Evolutionary conservation across 2,888 invertebrate genomes (phyloP).

Genomic region (Perizoma flavofasciatum): DNA sequence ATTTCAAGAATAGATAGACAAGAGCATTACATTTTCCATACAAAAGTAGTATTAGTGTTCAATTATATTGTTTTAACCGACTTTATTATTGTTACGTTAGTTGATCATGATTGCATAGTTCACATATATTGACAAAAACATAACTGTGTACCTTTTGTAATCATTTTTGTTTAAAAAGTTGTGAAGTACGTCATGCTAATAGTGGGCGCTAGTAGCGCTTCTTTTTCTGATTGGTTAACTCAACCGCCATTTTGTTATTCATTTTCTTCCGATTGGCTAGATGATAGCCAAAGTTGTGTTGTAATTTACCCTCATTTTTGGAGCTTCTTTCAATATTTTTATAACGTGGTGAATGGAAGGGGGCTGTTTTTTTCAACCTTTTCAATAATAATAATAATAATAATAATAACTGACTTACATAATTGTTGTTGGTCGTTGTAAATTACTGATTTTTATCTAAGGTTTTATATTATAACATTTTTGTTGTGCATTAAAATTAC

Average conservation of each 20-base stretch:
- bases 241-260: neutral
- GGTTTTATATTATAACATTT: neutral
- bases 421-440: constrained; percentile 8
- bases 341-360: constrained; percentile 10
- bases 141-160: no score
- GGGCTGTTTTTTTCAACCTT: constrained; percentile 5
- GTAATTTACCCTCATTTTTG: neutral
- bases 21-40: no score
- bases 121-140: neutral
- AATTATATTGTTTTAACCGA: neutral
- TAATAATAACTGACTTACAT: neutral
- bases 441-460: neutral
- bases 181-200: no score
- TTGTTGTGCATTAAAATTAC: neutral
- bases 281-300: neutral
- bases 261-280: neutral
- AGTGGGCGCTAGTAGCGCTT: no score
- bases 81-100: neutral
- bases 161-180: no score
- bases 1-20: no score
- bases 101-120: neutral
- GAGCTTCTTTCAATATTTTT: neutral
- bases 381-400: neutral
- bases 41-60: no score
- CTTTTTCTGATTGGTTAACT: neutral